phyloP scores from a whole-genome alignment of 2,797 vertebrate species.

The Enteromius radiatus region DNA sequence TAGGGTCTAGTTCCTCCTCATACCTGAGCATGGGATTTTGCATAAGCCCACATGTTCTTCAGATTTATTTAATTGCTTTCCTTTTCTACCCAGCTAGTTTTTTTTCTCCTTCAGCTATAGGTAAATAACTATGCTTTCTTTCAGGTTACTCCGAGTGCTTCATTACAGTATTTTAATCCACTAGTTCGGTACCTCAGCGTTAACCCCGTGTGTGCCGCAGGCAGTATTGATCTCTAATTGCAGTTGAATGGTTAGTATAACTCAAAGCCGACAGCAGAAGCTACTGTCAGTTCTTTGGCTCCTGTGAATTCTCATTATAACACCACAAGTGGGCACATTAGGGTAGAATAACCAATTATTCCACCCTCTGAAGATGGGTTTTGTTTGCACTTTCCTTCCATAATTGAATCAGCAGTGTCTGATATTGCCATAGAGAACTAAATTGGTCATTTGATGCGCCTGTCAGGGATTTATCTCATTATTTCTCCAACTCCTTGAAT shows the following conservation, averaged over 20 bases:
- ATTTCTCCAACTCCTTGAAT: conserved; percentile 39
- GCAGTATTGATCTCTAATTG: conserved; percentile 36
- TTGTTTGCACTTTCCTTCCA: conserved; percentile 61
- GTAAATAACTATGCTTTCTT: not conserved
- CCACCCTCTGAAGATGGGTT: conserved; percentile 64
- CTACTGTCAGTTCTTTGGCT: conserved; percentile 36
- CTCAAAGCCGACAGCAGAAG: conserved; percentile 26
- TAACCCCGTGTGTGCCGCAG: conserved; percentile 22
- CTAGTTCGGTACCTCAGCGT: conserved; percentile 38
- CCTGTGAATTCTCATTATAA: conserved; percentile 69
- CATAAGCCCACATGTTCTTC: not conserved
- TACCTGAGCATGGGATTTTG: not conserved
- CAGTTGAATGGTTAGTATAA: conserved; percentile 38
- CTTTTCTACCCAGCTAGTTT: conserved; percentile 4
- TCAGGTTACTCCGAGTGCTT: conserved; percentile 35
- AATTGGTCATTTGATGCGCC: conserved; percentile 46
- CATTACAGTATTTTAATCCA: conserved; percentile 41
- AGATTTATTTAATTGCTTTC: not conserved
- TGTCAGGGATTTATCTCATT: conserved; percentile 43
- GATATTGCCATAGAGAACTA: conserved; percentile 58
- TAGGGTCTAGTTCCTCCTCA: not conserved
- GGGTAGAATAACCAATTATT: conserved; percentile 64
- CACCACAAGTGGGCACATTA: conserved; percentile 72
- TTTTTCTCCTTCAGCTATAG: not conserved
- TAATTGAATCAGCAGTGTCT: conserved; percentile 56